phyloP scores from a whole-genome alignment of 2,113 vertebrate species.

The Pluvialis apricaria region DNA sequence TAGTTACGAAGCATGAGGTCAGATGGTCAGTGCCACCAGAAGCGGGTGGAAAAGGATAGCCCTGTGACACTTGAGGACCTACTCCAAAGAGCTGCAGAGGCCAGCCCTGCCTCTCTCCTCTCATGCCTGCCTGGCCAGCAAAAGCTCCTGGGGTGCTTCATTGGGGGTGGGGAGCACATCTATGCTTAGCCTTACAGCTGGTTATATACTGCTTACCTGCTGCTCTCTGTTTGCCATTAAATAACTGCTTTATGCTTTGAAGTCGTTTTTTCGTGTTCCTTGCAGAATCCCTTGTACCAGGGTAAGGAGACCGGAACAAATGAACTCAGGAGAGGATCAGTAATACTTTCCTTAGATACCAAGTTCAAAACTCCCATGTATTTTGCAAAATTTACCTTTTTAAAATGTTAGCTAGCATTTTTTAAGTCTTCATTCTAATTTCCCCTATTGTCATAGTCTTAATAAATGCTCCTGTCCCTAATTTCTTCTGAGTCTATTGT shows the following conservation, averaged over 20 bases:
- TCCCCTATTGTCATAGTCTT: neutral
- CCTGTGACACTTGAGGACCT: neutral
- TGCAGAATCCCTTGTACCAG: neutral
- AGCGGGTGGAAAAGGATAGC: neutral
- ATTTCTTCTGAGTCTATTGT: neutral
- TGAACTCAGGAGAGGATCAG: neutral
- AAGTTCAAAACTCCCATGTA: neutral
- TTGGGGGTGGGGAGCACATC: neutral
- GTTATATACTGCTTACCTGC: neutral
- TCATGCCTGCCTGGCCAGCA: neutral
- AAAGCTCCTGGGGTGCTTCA: accelerated
- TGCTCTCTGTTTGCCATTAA: neutral
- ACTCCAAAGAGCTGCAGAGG: neutral
- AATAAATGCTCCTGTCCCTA: neutral
- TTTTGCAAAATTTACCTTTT: neutral
- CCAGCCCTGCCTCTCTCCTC: neutral
- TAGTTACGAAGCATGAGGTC: neutral
- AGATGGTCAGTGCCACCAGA: neutral
- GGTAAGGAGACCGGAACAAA: neutral
- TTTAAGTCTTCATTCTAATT: neutral
- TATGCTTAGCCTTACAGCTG: neutral
- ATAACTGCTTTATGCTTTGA: neutral
- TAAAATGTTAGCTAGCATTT: neutral
- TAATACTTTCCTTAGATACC: neutral
- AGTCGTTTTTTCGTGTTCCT: neutral